Conservation (phyloP, 1,140 invertebrate genomes). For the Aphelinus certus region DNA sequence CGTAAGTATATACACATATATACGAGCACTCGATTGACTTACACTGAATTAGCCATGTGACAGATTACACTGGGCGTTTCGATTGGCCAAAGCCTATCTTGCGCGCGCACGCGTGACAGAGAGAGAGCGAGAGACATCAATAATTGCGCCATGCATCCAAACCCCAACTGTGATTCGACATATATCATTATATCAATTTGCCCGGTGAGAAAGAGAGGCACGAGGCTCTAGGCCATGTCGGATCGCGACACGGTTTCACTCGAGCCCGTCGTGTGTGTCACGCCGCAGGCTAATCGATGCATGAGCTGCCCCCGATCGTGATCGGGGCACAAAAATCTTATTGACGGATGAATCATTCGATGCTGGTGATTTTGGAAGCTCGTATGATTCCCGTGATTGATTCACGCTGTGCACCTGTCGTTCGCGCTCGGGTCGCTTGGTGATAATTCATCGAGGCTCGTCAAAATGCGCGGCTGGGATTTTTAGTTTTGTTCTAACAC, state of each 20-base stretch:
- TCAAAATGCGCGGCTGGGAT: too few species aligned
- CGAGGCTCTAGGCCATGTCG: neutral
- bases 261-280: neutral
- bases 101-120: too few species aligned
- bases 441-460: too few species aligned
- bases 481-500: too few species aligned
- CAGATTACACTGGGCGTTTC: constrained; percentile 20
- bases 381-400: too few species aligned
- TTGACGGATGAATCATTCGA: constrained; percentile 26
- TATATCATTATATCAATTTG: constrained; percentile 22
- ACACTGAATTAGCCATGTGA: constrained; percentile 30
- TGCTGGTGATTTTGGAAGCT: neutral
- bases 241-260: constrained; percentile 3
- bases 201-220: neutral
- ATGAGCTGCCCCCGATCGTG: neutral
- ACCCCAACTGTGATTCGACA: constrained; percentile 3
- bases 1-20: too few species aligned
- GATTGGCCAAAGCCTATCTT: neutral
- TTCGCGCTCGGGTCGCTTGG: too few species aligned
- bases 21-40: neutral
- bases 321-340: constrained; percentile 21
- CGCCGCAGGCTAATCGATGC: neutral
- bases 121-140: constrained; percentile 13
- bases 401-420: too few species aligned
- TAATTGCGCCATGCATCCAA: constrained; percentile 19